These are phyloP conservation scores for Glyphotaelius pellucidus DNA, from an alignment of 2,888 invertebrate species.

Conservation along the genomic window DNA sequence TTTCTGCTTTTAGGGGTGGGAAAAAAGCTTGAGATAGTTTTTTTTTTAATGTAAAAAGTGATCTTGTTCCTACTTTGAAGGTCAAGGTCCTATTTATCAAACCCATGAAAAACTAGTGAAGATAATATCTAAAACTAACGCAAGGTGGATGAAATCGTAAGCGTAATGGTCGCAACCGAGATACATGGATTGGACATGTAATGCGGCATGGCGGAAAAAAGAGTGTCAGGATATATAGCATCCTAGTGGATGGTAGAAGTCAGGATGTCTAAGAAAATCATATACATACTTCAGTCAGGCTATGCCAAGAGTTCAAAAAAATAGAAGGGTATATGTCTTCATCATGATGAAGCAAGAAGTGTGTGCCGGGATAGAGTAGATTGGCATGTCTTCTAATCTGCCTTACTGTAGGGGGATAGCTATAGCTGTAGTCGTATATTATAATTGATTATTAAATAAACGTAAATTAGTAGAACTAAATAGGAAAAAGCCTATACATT, in stretches of 20 bases:
- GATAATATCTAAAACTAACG: too few species aligned
- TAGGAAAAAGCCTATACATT: not conserved
- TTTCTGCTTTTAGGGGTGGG: too few species aligned
- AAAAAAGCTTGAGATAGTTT: too few species aligned
- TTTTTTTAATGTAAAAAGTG: too few species aligned
- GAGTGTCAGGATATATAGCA: not conserved
- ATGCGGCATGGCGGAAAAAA: not conserved
- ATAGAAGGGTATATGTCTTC: not conserved
- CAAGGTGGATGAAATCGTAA: too few species aligned
- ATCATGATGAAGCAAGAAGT: not conserved
- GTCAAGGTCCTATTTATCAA: not conserved
- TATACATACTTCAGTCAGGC: too few species aligned
- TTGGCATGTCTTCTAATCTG: not conserved
- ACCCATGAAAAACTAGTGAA: too few species aligned
- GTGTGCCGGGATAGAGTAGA: not conserved
- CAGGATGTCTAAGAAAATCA: not conserved
- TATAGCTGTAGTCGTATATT: not conserved
- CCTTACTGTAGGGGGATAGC: not conserved
- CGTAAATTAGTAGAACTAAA: not conserved
- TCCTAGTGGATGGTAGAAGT: not conserved
- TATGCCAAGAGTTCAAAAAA: not conserved
- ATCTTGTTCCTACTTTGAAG: too few species aligned
- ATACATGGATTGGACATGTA: not conserved
- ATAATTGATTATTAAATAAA: not conserved
- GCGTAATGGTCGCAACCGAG: too few species aligned